These are phyloP conservation scores for Gallirallus australis DNA, from an alignment of 2,797 vertebrate species.

Conservation along the genomic window DNA sequence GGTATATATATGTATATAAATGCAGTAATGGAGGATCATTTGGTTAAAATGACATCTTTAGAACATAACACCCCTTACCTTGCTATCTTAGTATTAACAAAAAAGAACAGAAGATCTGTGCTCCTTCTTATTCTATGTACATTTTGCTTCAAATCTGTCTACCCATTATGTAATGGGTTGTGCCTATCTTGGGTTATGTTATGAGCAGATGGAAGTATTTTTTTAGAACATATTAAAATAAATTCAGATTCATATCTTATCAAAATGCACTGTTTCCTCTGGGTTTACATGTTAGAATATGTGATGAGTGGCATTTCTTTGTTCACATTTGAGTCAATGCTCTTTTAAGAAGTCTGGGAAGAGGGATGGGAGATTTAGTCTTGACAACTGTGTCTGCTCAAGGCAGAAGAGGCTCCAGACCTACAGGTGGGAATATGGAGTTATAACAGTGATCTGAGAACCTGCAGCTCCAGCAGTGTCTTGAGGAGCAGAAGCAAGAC, in stretches of 20 bases:
- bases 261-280: not conserved
- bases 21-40: not conserved
- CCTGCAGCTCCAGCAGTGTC: not conserved
- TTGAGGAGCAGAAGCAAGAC: not conserved
- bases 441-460: not conserved
- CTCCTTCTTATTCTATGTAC: not conserved
- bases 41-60: not conserved
- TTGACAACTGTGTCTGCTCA: not conserved
- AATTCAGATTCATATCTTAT: not conserved
- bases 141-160: not conserved
- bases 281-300: not conserved
- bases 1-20: not conserved
- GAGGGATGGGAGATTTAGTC: not conserved
- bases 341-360: not conserved
- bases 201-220: not conserved
- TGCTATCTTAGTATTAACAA: not conserved
- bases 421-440: not conserved
- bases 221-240: not conserved
- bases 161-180: not conserved
- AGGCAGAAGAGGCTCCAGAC: not conserved
- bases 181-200: not conserved
- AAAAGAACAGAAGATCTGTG: not conserved
- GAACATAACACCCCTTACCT: not conserved
- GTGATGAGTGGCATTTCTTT: not conserved
- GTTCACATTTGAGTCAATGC: not conserved